Conservation (phyloP, 2,888 invertebrate genomes). For the Myathropa florea region DNA sequence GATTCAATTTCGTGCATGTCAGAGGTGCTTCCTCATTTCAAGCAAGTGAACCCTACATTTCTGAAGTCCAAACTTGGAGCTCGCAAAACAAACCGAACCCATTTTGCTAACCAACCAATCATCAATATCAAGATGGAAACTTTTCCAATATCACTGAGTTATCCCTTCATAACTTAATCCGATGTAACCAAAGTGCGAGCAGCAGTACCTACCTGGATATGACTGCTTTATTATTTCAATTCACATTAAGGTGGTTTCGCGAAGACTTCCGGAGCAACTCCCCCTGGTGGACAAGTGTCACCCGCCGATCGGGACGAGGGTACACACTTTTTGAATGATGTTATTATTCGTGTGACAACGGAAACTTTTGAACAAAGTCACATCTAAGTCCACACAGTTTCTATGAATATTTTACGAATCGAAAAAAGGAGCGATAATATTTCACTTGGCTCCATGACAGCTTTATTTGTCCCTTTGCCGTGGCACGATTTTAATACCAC, state of each 20-base stretch:
- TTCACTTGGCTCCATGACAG: constrained; percentile 24
- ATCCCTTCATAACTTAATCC: constrained; percentile 42
- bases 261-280: not conserved
- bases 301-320: not conserved
- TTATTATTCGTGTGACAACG: constrained; percentile 29
- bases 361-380: constrained; percentile 23
- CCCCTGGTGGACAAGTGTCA: constrained; percentile 5
- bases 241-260: not conserved
- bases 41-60: constrained; percentile 7
- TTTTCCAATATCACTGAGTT: constrained; percentile 57
- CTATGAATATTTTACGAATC: constrained; percentile 49
- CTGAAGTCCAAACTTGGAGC: not conserved
- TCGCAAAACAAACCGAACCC: not conserved
- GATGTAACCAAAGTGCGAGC: not conserved
- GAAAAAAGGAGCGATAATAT: constrained; percentile 5
- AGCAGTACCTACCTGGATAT: not conserved
- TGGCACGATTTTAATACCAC: not conserved
- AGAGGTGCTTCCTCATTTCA: constrained; percentile 13
- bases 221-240: constrained; percentile 28
- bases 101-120: constrained; percentile 36
- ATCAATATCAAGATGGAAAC: constrained; percentile 58
- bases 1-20: constrained; percentile 40
- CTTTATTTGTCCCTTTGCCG: constrained; percentile 3
- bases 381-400: constrained; percentile 9
- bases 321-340: constrained; percentile 22